Percentiles rank a stretch among this genome's conserved stretches.
Evolutionary conservation across 2,113 vertebrate genomes (phyloP).

Genomic region (Pygoscelis adeliae): DNA sequence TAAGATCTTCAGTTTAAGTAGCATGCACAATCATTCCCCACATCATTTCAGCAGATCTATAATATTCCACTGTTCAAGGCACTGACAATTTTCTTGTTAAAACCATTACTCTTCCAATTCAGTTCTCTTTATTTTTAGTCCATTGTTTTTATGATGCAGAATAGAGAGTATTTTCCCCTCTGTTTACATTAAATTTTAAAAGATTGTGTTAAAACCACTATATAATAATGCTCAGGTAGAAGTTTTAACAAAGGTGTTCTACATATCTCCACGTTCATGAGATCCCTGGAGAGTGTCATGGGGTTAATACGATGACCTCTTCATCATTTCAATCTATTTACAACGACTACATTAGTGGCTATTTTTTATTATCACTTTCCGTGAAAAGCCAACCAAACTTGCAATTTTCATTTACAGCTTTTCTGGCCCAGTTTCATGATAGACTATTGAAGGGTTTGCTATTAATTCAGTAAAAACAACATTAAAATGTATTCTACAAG

Average conservation of each 20-base stretch:
- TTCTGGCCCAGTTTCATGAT: neutral
- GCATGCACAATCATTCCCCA: neutral
- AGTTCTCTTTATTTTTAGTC: neutral
- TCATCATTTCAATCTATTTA: neutral
- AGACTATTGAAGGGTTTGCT: neutral
- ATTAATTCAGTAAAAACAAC: neutral
- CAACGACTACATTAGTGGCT: neutral
- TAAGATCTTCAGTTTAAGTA: neutral
- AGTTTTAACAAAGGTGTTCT: neutral
- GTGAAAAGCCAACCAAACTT: neutral
- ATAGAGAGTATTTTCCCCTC: neutral
- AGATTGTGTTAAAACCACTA: neutral
- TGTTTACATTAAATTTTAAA: neutral
- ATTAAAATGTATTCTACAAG: neutral
- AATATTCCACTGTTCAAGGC: neutral
- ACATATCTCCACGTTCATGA: neutral
- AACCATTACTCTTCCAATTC: neutral
- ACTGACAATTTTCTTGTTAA: slow-evolving; percentile 7
- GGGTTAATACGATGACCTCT: neutral
- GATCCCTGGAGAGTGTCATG: neutral
- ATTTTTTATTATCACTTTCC: neutral
- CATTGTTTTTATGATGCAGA: neutral
- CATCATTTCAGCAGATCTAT: neutral
- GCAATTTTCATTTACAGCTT: neutral
- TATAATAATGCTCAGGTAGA: neutral